phyloP scores from a whole-genome alignment of 2,888 invertebrate genomes.

The Gasteruption jaculator region DNA sequence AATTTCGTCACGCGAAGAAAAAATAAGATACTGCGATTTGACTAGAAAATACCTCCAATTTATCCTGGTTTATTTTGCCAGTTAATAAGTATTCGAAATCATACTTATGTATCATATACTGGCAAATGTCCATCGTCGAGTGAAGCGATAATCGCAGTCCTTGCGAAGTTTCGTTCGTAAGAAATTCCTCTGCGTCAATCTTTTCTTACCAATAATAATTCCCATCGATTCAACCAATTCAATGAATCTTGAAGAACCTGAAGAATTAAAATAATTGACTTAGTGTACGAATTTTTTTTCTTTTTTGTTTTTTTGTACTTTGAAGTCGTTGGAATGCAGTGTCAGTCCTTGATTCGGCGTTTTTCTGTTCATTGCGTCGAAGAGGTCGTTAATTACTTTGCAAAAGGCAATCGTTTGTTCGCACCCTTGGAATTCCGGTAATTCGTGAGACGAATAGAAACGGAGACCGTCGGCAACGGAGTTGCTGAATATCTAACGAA shows the following conservation, averaged over 20 bases:
- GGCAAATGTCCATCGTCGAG: too few relatives aligned
- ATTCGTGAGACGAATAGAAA: slow-evolving; percentile 11
- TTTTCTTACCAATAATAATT: not conserved
- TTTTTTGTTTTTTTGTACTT: too few relatives aligned
- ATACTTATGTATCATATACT: too few relatives aligned
- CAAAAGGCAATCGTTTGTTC: slow-evolving; percentile 11
- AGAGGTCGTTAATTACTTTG: slow-evolving; percentile 11
- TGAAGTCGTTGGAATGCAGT: not conserved
- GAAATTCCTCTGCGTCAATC: slow-evolving; percentile 3
- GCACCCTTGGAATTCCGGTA: not conserved
- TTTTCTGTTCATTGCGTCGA: slow-evolving; percentile 15
- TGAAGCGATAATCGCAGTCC: slow-evolving; percentile 11
- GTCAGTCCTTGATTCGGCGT: slow-evolving; percentile 12
- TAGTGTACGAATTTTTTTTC: not conserved
- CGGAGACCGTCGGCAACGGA: slow-evolving; percentile 13
- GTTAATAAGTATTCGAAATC: slow-evolving; percentile 18
- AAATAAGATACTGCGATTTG: not conserved
- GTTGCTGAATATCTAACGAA: slow-evolving; percentile 11
- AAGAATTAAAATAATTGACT: too few relatives aligned
- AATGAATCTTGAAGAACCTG: not conserved
- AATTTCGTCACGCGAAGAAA: too few relatives aligned
- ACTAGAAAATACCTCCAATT: too few relatives aligned
- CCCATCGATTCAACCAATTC: too few relatives aligned
- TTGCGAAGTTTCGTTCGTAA: slow-evolving; percentile 11
- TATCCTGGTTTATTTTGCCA: slow-evolving; percentile 21